Conservation (phyloP, 1,140 invertebrate genomes). For the Bombus sylvicola region DNA sequence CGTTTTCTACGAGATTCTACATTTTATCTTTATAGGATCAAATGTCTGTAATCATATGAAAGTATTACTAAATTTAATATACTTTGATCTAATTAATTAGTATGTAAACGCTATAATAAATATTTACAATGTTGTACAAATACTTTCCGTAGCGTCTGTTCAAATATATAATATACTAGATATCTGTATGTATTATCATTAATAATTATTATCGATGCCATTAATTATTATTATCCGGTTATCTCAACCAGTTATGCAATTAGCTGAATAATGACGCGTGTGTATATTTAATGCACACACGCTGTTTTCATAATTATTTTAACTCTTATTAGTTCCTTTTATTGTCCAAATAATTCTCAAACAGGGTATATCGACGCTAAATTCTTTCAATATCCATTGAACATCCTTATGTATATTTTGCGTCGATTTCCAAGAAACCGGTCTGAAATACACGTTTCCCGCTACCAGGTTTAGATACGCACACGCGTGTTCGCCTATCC, state of each 20-base stretch:
- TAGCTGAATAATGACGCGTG: slow-evolving; percentile 55
- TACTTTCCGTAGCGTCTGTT: no score
- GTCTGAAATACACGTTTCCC: slow-evolving; percentile 16
- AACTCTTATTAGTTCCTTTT: neutral
- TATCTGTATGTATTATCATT: neutral
- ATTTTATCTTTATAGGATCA: no score
- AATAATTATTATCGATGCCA: neutral
- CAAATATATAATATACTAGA: no score
- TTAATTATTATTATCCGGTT: slow-evolving; percentile 54
- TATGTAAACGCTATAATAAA: no score
- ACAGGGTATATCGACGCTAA: neutral
- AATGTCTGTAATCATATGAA: no score
- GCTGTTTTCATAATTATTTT: neutral
- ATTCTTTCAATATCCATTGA: slow-evolving; percentile 25
- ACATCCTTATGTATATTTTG: neutral
- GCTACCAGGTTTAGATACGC: slow-evolving; percentile 1
- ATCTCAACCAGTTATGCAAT: slow-evolving; percentile 60
- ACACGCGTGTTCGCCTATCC: neutral
- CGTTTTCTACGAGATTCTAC: no score
- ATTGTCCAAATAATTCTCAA: neutral
- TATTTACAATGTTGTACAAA: no score
- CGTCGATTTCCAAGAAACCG: slow-evolving; percentile 18
- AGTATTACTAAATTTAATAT: no score
- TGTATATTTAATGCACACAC: neutral
- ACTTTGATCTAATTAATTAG: no score